Conservation (phyloP, 2,888 invertebrate species). For the Hypolimnas misippus region DNA sequence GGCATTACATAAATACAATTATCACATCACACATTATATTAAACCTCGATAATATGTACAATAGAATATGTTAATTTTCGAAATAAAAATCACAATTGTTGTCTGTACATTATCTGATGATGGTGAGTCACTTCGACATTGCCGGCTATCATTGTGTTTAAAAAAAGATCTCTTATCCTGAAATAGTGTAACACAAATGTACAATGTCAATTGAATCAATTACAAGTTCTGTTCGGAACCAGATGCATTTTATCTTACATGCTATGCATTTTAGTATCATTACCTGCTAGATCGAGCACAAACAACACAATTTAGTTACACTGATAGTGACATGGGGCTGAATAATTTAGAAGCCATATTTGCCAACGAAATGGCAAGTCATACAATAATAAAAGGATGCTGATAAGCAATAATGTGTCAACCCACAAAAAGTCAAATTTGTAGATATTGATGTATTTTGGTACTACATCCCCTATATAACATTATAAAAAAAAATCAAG, state of each 20-base stretch:
- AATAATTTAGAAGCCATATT: too few species aligned
- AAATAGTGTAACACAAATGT: neutral
- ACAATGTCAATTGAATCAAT: neutral
- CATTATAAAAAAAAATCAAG: too few species aligned
- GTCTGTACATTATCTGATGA: neutral
- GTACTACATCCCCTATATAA: too few species aligned
- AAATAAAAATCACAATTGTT: neutral
- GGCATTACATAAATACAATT: neutral
- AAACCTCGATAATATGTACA: neutral
- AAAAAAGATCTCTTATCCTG: constrained; percentile 3
- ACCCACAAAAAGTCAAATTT: too few species aligned
- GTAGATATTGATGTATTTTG: too few species aligned
- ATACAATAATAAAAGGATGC: too few species aligned
- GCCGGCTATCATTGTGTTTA: neutral
- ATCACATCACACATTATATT: neutral
- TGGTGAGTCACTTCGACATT: neutral
- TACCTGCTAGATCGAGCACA: too few species aligned
- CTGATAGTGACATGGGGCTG: too few species aligned
- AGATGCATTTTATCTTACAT: neutral
- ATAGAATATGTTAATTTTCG: constrained; percentile 1
- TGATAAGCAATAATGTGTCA: too few species aligned
- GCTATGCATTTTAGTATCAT: too few species aligned
- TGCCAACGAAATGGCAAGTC: too few species aligned
- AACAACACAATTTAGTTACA: too few species aligned
- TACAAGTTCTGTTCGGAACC: neutral